Evolutionary conservation across 2,888 invertebrate species (phyloP).

Genomic region (Ephialtes manifestator): DNA sequence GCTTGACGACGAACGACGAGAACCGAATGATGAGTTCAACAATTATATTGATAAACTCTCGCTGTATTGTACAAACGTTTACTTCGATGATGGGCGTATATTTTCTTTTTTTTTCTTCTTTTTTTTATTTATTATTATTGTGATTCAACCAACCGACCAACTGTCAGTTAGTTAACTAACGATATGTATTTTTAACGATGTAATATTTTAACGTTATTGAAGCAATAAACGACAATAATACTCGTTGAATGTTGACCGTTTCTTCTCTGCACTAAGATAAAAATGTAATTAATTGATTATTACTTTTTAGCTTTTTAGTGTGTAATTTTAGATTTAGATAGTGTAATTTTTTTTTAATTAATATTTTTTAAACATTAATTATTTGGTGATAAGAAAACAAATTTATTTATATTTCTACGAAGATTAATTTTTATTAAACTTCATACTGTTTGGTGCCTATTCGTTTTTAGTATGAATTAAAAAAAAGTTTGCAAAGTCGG

Average conservation of each 20-base stretch:
- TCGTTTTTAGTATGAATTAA: too few species aligned
- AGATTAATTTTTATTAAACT: too few species aligned
- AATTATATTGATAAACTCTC: constrained; percentile 7
- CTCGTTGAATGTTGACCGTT: constrained; percentile 34
- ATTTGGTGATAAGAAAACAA: too few species aligned
- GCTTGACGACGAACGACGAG: constrained; percentile 64
- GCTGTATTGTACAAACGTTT: constrained; percentile 65
- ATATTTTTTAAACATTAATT: too few species aligned
- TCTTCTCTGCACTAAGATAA: background rate
- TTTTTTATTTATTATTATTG: constrained; percentile 56
- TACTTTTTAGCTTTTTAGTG: too few species aligned
- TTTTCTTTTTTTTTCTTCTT: constrained; percentile 50
- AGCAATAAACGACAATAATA: constrained; percentile 75
- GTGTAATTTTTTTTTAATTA: too few species aligned
- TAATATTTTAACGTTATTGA: constrained; percentile 70
- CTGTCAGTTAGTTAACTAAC: constrained; percentile 75
- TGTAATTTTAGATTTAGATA: too few species aligned
- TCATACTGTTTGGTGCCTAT: too few species aligned
- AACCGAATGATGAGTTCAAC: constrained; percentile 53
- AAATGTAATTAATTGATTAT: background rate
- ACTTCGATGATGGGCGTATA: constrained; percentile 53
- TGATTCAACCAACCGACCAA: constrained; percentile 66
- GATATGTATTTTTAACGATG: constrained; percentile 78
- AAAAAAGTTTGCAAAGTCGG: too few species aligned
- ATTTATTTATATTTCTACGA: too few species aligned